These are phyloP conservation scores for Paelopatides confundens DNA, from an alignment of 53 echinoderm and acorn worm genomes.

Conservation along the genomic window DNA sequence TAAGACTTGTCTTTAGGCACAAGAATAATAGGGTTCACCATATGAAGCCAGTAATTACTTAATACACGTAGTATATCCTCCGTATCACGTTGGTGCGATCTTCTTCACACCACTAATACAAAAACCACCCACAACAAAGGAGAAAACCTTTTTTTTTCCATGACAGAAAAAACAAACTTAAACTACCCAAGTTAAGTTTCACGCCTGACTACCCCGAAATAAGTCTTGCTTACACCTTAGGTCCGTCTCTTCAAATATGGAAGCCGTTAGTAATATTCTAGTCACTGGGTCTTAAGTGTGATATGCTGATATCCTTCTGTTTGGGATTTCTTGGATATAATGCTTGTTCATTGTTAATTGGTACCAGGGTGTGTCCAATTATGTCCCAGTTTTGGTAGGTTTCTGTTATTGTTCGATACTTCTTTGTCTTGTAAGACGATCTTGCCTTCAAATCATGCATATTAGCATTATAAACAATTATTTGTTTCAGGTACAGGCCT, in stretches of 20 bases:
- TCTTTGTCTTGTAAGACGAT: too few relatives aligned
- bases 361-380: neutral
- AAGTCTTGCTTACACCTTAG: neutral
- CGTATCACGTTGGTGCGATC: neutral
- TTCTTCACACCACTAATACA: neutral
- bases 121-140: neutral
- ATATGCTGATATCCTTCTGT: neutral
- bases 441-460: too few relatives aligned
- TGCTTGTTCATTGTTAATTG: neutral
- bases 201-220: neutral
- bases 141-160: neutral
- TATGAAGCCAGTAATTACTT: too few relatives aligned
- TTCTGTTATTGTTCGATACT: too few relatives aligned
- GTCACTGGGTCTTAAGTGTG: neutral
- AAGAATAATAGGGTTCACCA: neutral
- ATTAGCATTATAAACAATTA: too few relatives aligned
- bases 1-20: neutral
- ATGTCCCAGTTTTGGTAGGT: neutral
- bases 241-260: neutral
- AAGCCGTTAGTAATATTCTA: neutral
- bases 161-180: neutral
- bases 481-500: too few relatives aligned
- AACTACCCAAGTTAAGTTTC: neutral
- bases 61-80: neutral
- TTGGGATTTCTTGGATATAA: neutral